Evolutionary conservation across 2,888 invertebrate species (phyloP).

Genomic region (Ochropleura leucogaster): DNA sequence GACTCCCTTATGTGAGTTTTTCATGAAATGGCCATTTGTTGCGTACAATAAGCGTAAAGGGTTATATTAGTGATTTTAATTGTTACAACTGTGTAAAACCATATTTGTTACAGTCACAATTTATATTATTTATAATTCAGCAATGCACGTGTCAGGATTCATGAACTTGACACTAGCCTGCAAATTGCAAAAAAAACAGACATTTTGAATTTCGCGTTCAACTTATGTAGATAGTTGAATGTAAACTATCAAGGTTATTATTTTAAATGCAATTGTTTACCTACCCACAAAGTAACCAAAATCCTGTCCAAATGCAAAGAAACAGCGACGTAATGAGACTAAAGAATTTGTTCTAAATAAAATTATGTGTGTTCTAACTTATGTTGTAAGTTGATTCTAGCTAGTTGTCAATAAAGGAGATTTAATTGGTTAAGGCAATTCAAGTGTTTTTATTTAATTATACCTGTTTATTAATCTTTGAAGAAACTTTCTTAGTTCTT

Average conservation of each 20-base stretch:
- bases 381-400: constrained; percentile 49
- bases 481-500: neutral
- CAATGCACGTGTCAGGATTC: no score
- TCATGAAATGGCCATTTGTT: no score
- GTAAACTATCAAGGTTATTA: neutral
- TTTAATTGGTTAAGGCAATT: constrained; percentile 44
- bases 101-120: no score
- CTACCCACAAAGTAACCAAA: neutral
- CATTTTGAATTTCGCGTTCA: no score
- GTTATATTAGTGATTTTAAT: no score
- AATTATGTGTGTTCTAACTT: constrained; percentile 51
- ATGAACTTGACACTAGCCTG: no score
- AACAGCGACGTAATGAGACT: constrained; percentile 57
- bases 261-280: neutral
- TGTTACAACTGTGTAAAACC: no score
- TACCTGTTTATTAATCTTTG: neutral
- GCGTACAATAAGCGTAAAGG: no score
- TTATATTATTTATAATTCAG: no score
- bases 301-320: constrained; percentile 28
- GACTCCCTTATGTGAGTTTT: no score
- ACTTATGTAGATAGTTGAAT: neutral
- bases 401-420: constrained; percentile 56
- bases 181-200: no score
- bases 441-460: constrained; percentile 18
- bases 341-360: constrained; percentile 31